Evolutionary conservation across 2,113 vertebrate genomes (phyloP).

Genomic region (Tenrec ecaudatus): DNA sequence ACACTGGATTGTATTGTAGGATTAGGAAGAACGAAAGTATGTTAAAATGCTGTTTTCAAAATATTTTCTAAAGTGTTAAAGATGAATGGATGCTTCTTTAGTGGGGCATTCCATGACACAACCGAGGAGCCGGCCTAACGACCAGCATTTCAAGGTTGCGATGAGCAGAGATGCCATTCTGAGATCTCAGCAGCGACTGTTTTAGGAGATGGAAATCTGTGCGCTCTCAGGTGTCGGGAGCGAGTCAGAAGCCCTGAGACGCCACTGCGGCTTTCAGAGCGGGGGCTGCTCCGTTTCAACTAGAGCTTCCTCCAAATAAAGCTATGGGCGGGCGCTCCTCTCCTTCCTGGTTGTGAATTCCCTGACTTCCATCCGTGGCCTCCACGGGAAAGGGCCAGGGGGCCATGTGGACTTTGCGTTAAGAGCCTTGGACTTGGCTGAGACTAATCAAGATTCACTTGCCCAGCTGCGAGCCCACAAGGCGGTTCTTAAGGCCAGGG

Average conservation of each 20-base stretch:
- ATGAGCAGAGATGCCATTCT: neutral
- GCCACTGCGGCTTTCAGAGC: neutral
- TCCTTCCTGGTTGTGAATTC: neutral
- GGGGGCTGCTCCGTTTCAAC: neutral
- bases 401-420: neutral
- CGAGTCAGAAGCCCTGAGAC: neutral
- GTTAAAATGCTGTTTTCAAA: slow-evolving; percentile 54
- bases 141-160: neutral
- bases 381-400: neutral
- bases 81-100: slow-evolving; percentile 39
- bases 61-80: neutral
- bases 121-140: neutral
- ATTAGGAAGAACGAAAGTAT: slow-evolving; percentile 39
- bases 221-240: slow-evolving; percentile 15
- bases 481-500: neutral
- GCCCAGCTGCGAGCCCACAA: neutral
- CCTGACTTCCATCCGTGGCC: neutral
- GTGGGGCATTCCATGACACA: slow-evolving; percentile 41
- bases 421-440: neutral
- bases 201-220: neutral
- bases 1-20: neutral
- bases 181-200: slow-evolving; percentile 10
- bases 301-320: slow-evolving; percentile 18
- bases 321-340: neutral
- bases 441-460: neutral